A percentile compares a stretch with the other conserved stretches of the same genome.
Evolutionary conservation across 2,113 vertebrate genomes (phyloP).

Genomic region (Ondatra zibethicus): DNA sequence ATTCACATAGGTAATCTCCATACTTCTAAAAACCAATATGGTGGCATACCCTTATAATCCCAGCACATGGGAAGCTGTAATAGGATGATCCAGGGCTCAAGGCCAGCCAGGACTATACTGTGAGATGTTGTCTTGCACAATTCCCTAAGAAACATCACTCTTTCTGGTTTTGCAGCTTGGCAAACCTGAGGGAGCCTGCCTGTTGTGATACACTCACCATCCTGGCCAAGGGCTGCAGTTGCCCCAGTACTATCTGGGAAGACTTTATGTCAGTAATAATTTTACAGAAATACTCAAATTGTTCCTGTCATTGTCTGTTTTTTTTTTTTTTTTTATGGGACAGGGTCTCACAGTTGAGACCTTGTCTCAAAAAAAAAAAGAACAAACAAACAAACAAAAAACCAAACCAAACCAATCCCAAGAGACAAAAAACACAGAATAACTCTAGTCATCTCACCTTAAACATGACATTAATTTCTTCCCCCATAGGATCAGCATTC

Average conservation of each 20-base stretch:
- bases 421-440: not conserved
- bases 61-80: not conserved
- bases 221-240: not conserved
- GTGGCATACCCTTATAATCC: not conserved
- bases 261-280: slow-evolving; percentile 21
- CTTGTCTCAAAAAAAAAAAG: not conserved
- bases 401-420: too few relatives aligned
- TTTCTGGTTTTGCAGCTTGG: not conserved
- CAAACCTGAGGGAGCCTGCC: not conserved
- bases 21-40: not conserved
- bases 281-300: not conserved
- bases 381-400: too few relatives aligned
- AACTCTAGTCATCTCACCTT: slow-evolving; percentile 89
- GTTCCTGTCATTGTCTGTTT: too few relatives aligned
- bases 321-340: not conserved
- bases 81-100: not conserved
- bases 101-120: not conserved
- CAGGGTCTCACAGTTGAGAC: not conserved
- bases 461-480: slow-evolving; percentile 99
- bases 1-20: not conserved
- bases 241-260: not conserved
- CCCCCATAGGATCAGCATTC: slow-evolving; percentile 96
- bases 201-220: not conserved
- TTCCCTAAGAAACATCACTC: not conserved
- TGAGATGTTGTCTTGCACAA: not conserved